phyloP scores from a whole-genome alignment of 2,797 vertebrate species.

The Danionella dracula region DNA sequence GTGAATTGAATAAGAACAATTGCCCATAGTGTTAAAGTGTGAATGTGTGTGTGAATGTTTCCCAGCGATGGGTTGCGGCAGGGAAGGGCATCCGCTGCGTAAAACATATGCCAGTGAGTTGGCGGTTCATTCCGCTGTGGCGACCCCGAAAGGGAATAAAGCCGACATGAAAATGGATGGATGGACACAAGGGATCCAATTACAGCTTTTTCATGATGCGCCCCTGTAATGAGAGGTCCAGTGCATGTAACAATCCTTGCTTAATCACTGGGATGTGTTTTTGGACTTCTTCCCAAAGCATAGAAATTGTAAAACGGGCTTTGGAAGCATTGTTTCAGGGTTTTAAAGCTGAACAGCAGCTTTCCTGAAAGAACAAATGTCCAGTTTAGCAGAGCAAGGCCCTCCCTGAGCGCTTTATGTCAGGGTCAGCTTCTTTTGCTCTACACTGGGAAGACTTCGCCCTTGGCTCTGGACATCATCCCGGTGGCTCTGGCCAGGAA shows the following conservation, averaged over 20 bases:
- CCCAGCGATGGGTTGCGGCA: too few relatives aligned
- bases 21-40: too few relatives aligned
- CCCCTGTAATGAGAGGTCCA: not conserved
- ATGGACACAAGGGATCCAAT: too few relatives aligned
- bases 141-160: too few relatives aligned
- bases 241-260: not conserved
- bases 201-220: too few relatives aligned
- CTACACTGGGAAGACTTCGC: conserved; percentile 11
- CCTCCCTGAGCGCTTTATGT: conserved; percentile 21
- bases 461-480: conserved; percentile 31
- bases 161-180: too few relatives aligned
- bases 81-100: too few relatives aligned
- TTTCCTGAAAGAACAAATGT: conserved; percentile 30
- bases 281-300: conserved; percentile 3
- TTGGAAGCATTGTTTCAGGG: conserved; percentile 23
- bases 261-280: not conserved
- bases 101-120: too few relatives aligned
- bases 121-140: too few relatives aligned
- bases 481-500: conserved; percentile 22
- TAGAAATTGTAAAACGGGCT: conserved; percentile 12
- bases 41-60: too few relatives aligned
- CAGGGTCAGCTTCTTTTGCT: conserved; percentile 22
- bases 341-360: conserved; percentile 21
- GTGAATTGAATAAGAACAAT: too few relatives aligned
- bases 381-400: conserved; percentile 27